Percentiles rank a stretch among this genome's conserved stretches.
Evolutionary conservation across 1,140 invertebrate species (phyloP).

Genomic region (Leptoteleia sp.): DNA sequence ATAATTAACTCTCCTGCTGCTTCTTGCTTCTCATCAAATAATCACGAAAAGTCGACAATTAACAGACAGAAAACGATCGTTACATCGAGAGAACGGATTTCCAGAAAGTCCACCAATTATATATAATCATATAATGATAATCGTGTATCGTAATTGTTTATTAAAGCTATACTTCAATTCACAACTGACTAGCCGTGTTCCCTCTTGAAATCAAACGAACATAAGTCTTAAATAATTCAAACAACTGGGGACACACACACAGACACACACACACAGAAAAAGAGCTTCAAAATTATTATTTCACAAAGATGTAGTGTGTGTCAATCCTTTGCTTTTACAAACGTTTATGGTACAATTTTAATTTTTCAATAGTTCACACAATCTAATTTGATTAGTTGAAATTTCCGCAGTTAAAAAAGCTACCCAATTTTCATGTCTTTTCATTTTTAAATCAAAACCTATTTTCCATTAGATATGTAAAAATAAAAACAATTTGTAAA

Average conservation of each 20-base stretch:
- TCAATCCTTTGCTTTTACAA: slow-evolving; percentile 37
- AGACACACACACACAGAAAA: too few relatives aligned
- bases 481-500: slow-evolving; percentile 47
- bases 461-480: slow-evolving; percentile 38
- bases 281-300: too few relatives aligned
- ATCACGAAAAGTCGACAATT: slow-evolving; percentile 40
- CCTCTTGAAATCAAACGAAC: too few relatives aligned
- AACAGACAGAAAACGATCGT: slow-evolving; percentile 49
- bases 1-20: slow-evolving; percentile 54
- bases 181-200: slow-evolving; percentile 40
- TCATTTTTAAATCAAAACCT: slow-evolving; percentile 50
- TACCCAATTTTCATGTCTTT: slow-evolving; percentile 44
- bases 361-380: slow-evolving; percentile 45
- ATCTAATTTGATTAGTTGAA: slow-evolving; percentile 47
- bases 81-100: slow-evolving; percentile 45
- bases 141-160: too few relatives aligned
- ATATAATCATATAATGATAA: slow-evolving; percentile 23
- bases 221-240: too few relatives aligned
- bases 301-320: too few relatives aligned
- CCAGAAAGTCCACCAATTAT: slow-evolving; percentile 35
- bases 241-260: too few relatives aligned
- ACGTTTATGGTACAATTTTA: slow-evolving; percentile 58
- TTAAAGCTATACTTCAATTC: slow-evolving; percentile 40
- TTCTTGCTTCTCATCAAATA: slow-evolving; percentile 13
- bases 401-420: slow-evolving; percentile 62